phyloP scores from a whole-genome alignment of 2,113 vertebrate genomes.

The Mus pahari region DNA sequence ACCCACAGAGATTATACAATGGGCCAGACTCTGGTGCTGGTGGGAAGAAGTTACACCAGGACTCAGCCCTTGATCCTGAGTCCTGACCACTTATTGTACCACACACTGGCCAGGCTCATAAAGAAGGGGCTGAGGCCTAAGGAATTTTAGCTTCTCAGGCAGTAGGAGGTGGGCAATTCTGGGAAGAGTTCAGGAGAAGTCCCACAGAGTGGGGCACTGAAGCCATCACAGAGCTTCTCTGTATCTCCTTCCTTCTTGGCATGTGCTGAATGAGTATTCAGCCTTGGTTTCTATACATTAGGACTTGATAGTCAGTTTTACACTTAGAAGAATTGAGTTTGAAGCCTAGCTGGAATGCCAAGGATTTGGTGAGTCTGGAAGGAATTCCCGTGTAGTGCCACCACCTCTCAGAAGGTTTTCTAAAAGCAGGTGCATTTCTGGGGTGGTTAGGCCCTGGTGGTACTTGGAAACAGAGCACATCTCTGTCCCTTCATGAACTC shows the following conservation, averaged over 20 bases:
- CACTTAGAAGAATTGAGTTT: not conserved
- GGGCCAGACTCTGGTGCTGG: not conserved
- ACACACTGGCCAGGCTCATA: not conserved
- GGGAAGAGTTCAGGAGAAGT: not conserved
- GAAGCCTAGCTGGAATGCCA: not conserved
- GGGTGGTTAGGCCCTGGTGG: not conserved
- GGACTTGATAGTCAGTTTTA: conserved; percentile 5
- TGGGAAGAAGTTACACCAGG: not conserved
- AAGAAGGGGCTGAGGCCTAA: not conserved
- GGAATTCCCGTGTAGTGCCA: not conserved
- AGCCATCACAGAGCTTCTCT: rapidly evolving
- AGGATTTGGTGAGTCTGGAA: conserved; percentile 6
- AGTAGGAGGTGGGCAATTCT: not conserved
- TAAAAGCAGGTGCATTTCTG: not conserved
- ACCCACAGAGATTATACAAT: not conserved
- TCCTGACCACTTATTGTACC: not conserved
- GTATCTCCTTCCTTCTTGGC: not conserved
- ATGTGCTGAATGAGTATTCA: not conserved
- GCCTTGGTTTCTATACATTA: conserved; percentile 3
- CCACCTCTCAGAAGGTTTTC: not conserved
- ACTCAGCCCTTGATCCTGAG: not conserved
- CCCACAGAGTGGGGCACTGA: rapidly evolving
- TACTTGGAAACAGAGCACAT: not conserved
- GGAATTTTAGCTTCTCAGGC: not conserved
- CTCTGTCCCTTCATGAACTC: not conserved